Percentiles rank a stretch among this genome's conserved stretches.
phyloP scores from a whole-genome alignment of 2,797 vertebrate genomes.

The Sebastes iracundus region DNA sequence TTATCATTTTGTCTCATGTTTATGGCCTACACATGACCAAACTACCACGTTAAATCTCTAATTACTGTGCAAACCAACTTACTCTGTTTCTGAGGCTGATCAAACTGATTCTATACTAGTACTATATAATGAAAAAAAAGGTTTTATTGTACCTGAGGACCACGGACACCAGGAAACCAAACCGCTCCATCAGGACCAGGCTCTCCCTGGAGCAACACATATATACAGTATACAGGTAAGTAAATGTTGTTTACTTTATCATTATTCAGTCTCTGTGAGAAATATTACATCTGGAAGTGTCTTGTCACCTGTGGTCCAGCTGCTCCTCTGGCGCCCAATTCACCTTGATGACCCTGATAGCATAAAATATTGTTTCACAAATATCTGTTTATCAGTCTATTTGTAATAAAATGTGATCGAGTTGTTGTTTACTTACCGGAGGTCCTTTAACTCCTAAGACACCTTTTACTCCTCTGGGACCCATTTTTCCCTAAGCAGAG shows the following conservation, averaged over 20 bases:
- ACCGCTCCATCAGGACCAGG: slow-evolving; percentile 66
- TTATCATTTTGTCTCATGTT: background rate
- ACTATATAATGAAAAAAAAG: background rate
- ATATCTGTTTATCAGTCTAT: background rate
- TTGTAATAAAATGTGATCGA: background rate
- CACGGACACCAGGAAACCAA: slow-evolving; percentile 76
- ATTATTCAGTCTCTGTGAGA: background rate
- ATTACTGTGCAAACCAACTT: background rate
- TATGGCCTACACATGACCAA: background rate
- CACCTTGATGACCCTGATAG: slow-evolving; percentile 80
- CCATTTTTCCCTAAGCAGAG: slow-evolving; percentile 71
- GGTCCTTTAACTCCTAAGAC: slow-evolving; percentile 79
- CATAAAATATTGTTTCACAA: background rate
- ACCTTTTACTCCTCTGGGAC: slow-evolving; percentile 76
- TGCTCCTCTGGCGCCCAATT: slow-evolving; percentile 68
- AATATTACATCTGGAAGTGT: background rate
- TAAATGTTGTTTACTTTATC: background rate
- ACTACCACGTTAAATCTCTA: background rate
- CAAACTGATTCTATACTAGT: background rate
- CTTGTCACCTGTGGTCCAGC: slow-evolving; percentile 71
- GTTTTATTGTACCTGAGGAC: slow-evolving; percentile 75
- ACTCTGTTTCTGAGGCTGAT: background rate
- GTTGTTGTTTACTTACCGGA: slow-evolving; percentile 70
- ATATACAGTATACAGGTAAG: background rate
- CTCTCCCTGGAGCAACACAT: slow-evolving; percentile 73